Percentiles rank a stretch among this genome's conserved stretches.
Conservation (phyloP, 2,888 invertebrate species). For the Petrolisthes cinctipes region DNA sequence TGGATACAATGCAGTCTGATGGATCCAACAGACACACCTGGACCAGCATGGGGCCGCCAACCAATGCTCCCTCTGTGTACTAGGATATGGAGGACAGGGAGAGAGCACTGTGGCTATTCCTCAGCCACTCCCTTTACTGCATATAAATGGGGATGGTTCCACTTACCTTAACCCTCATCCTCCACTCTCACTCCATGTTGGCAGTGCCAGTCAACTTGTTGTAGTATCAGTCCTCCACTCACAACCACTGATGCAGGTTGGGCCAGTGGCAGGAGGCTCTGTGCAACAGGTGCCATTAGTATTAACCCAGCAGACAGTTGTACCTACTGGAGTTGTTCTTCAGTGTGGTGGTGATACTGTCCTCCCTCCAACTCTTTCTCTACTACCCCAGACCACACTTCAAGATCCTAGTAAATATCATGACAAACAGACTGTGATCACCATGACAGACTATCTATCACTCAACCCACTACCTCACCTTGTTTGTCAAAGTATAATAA, state of each 20-base stretch:
- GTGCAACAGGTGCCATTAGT: slow-evolving; percentile 23
- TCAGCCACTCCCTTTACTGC: neutral
- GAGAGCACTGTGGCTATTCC: neutral
- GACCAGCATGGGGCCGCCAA: neutral
- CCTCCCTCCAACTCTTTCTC: neutral
- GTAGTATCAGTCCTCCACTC: neutral
- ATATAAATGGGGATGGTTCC: neutral
- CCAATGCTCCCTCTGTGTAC: neutral
- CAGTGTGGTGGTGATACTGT: neutral
- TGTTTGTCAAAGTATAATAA: too few species aligned
- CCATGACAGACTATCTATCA: slow-evolving; percentile 30
- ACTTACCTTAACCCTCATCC: neutral
- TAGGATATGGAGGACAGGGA: neutral
- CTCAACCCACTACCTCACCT: neutral
- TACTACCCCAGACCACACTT: slow-evolving; percentile 13
- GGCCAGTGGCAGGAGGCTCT: neutral
- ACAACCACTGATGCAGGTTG: neutral
- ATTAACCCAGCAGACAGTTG: slow-evolving; percentile 6
- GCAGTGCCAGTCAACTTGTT: neutral
- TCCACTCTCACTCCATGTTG: neutral
- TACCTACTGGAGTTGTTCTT: slow-evolving; percentile 20
- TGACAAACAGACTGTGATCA: slow-evolving; percentile 30
- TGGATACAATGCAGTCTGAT: neutral
- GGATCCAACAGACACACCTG: neutral
- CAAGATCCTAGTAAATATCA: neutral